A percentile compares a stretch with the other conserved stretches of the same genome.
phyloP scores from a whole-genome alignment of 2,888 invertebrate genomes.

The Mimachlamys varia region DNA sequence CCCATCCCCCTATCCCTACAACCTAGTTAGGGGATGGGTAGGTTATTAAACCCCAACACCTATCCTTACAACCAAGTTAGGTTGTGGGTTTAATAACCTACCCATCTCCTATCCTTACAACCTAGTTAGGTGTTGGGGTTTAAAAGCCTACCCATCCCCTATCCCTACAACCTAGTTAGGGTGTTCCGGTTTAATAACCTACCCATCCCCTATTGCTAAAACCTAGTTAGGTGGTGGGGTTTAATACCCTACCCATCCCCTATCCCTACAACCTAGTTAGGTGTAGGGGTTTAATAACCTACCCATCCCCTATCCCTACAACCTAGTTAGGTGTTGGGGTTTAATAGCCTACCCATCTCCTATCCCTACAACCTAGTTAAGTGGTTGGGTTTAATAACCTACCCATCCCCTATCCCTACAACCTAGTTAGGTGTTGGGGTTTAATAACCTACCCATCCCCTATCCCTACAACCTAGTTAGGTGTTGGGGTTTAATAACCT shows the following conservation, averaged over 20 bases:
- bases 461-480: neutral
- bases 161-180: neutral
- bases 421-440: neutral
- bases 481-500: neutral
- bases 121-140: neutral
- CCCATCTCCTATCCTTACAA: too few species aligned
- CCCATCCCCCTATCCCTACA: too few species aligned
- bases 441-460: neutral
- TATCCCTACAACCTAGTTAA: neutral
- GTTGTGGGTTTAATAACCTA: neutral
- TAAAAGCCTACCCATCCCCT: too few species aligned
- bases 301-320: too few species aligned
- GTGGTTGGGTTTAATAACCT: neutral
- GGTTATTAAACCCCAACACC: too few species aligned
- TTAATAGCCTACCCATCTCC: neutral
- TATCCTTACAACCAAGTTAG: neutral
- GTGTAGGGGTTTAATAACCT: too few species aligned
- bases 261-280: too few species aligned
- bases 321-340: neutral
- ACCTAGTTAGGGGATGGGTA: neutral
- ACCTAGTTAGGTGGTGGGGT: too few species aligned
- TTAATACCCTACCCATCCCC: too few species aligned
- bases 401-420: too few species aligned
- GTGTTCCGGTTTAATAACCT: neutral
- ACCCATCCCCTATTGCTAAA: too few species aligned